Conservation (phyloP, 1,140 invertebrate species). For the Asobara japonica region DNA sequence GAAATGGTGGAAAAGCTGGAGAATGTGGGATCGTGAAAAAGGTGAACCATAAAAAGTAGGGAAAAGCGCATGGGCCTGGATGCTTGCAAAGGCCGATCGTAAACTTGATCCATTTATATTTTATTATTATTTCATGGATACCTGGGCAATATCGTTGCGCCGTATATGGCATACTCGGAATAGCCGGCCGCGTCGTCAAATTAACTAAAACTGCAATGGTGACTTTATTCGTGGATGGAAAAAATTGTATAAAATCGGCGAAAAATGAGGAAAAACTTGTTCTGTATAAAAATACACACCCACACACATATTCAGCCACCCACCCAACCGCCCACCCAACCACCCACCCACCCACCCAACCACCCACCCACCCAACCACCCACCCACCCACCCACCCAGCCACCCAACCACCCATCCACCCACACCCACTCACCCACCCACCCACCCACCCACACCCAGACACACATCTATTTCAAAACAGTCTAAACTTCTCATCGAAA, state of each 20-base stretch:
- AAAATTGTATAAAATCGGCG: background rate
- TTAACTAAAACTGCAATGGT: conserved; percentile 61
- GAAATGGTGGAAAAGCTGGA: background rate
- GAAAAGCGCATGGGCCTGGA: background rate
- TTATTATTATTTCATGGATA: conserved; percentile 65
- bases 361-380: too few species aligned
- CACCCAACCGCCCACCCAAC: too few species aligned
- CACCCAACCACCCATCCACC: too few species aligned
- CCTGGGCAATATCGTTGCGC: conserved; percentile 57
- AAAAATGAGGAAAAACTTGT: too few species aligned
- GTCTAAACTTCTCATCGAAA: too few species aligned
- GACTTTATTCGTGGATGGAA: conserved; percentile 48
- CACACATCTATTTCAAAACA: too few species aligned
- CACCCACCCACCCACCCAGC: too few species aligned
- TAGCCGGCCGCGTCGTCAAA: conserved; percentile 55
- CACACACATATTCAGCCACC: too few species aligned
- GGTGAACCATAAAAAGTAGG: background rate
- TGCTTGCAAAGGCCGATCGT: conserved; percentile 39
- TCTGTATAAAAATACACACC: too few species aligned
- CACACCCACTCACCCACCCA: too few species aligned
- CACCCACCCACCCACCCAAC: too few species aligned
- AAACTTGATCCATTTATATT: conserved; percentile 67
- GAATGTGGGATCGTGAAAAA: conserved; percentile 17
- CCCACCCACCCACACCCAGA: too few species aligned
- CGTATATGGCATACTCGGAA: conserved; percentile 40